A percentile compares a stretch with the other conserved stretches of the same genome.
Conservation (phyloP, 2,797 vertebrate genomes). For the Orientallactaga sibirica region DNA sequence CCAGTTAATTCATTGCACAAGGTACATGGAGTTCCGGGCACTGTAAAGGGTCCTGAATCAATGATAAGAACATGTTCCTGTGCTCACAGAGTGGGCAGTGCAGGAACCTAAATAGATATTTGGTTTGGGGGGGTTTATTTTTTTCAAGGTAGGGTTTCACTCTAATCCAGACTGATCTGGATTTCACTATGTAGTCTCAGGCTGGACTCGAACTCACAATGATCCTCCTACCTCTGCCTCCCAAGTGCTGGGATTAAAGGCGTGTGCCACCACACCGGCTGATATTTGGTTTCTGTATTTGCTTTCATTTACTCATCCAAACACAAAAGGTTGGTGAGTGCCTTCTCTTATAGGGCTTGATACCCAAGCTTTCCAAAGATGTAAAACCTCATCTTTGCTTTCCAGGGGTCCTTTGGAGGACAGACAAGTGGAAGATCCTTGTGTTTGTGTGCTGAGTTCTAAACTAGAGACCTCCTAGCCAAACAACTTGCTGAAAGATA, state of each 20-base stretch:
- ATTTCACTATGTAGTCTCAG: too few species aligned
- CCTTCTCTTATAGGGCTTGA: neutral
- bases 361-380: neutral
- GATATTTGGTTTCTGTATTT: neutral
- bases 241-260: too few species aligned
- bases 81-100: neutral
- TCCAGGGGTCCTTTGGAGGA: neutral
- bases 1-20: neutral
- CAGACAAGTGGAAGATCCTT: neutral
- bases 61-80: neutral
- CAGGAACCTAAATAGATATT: neutral
- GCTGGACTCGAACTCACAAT: too few species aligned
- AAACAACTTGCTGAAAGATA: too few species aligned
- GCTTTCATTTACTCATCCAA: slow-evolving; percentile 29
- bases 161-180: too few species aligned
- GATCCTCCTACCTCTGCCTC: too few species aligned
- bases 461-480: too few species aligned
- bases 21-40: neutral
- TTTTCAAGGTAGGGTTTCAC: too few species aligned
- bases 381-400: neutral
- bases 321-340: neutral
- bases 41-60: neutral
- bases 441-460: neutral
- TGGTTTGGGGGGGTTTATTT: neutral
- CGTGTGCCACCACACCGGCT: too few species aligned